Percentiles rank a stretch among this genome's conserved stretches.
Evolutionary conservation across 35 echinoderm and acorn worm genomes (phyloP).

Genomic region (Heliocidaris tuberculata): DNA sequence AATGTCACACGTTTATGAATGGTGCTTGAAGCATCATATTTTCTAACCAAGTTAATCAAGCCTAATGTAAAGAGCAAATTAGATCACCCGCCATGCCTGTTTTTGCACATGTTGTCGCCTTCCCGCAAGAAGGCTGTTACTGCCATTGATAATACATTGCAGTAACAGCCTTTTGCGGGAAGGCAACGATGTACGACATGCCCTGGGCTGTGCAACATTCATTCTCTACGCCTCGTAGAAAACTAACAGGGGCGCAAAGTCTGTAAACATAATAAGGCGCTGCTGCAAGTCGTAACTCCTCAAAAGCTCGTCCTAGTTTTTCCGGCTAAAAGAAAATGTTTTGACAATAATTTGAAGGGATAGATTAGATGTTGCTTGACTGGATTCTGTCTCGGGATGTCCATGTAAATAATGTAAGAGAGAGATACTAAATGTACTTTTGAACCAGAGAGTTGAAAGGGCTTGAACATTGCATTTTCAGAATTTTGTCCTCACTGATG

Average conservation of each 20-base stretch:
- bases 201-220: neutral
- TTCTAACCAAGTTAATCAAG: neutral
- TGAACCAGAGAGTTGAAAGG: too few relatives aligned
- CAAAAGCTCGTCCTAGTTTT: neutral
- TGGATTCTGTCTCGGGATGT: neutral
- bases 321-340: neutral
- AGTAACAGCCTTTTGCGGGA: too few relatives aligned
- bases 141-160: too few relatives aligned
- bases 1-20: neutral
- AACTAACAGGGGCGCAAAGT: neutral
- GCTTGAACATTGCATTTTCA: neutral
- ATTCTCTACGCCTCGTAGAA: neutral
- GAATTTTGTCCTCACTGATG: neutral
- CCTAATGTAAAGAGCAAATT: neutral
- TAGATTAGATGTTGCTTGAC: neutral
- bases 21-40: neutral
- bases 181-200: neutral
- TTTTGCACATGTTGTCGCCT: neutral
- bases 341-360: neutral
- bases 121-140: too few relatives aligned
- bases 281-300: neutral
- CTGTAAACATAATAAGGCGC: neutral
- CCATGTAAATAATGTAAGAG: neutral
- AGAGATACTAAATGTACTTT: too few relatives aligned
- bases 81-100: neutral